These are phyloP conservation scores for Lordiphosa stackelbergi DNA, from an alignment of 1,140 invertebrate genomes.

Conservation along the genomic window DNA sequence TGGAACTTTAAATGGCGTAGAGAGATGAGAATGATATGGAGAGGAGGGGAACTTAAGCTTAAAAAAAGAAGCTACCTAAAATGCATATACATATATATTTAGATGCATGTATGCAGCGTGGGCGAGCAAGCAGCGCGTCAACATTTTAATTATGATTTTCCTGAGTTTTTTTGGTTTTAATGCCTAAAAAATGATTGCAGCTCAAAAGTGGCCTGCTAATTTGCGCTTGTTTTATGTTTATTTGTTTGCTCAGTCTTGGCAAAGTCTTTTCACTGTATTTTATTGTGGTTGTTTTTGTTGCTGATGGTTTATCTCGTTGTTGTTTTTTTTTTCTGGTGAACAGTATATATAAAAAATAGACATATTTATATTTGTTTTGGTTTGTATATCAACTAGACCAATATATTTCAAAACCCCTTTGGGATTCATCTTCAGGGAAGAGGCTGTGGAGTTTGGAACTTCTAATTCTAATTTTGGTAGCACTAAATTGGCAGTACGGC, in stretches of 20 bases:
- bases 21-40: background rate
- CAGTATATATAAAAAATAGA: constrained; percentile 61
- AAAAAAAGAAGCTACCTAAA: no score
- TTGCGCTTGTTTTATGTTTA: constrained; percentile 16
- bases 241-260: constrained; percentile 68
- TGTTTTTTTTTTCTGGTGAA: constrained; percentile 33
- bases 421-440: no score
- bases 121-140: constrained; percentile 42
- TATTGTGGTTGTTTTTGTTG: constrained; percentile 38
- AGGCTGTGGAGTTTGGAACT: no score
- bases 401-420: no score
- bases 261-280: constrained; percentile 62
- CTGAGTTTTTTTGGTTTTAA: constrained; percentile 48
- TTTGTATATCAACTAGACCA: constrained; percentile 31
- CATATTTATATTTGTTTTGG: constrained; percentile 29
- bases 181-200: constrained; percentile 30
- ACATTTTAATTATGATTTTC: constrained; percentile 57
- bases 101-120: background rate
- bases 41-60: constrained; percentile 19
- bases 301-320: constrained; percentile 23
- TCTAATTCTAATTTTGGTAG: constrained; percentile 38
- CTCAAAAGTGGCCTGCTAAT: constrained; percentile 27
- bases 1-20: constrained; percentile 4
- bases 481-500: constrained; percentile 59
- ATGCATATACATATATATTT: no score